Conservation (phyloP, 2,797 vertebrate species). For the Eospalax fontanierii region DNA sequence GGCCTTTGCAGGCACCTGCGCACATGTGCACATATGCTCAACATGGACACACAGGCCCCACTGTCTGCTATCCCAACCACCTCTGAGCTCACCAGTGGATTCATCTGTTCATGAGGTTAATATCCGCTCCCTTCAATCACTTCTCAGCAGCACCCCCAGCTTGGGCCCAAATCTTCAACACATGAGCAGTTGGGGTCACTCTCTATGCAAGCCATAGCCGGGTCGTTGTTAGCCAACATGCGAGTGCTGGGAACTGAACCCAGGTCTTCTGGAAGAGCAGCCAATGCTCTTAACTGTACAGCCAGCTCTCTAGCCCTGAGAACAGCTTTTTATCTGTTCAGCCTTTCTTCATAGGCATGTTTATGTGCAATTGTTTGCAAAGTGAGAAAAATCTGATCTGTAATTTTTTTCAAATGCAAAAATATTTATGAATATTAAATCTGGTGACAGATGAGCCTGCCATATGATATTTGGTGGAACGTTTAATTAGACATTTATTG, state of each 20-base stretch:
- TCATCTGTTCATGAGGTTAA: background rate
- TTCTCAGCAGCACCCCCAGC: background rate
- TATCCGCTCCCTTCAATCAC: background rate
- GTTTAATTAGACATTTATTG: conserved; percentile 70
- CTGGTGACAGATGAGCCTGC: background rate
- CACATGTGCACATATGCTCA: background rate
- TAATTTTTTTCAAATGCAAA: conserved; percentile 58
- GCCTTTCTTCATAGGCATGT: conserved; percentile 19
- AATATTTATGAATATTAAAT: conserved; percentile 63
- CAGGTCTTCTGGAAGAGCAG: too few species aligned
- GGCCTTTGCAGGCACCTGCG: background rate
- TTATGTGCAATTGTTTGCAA: conserved; percentile 45
- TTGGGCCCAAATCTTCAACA: background rate
- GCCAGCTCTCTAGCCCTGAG: too few species aligned
- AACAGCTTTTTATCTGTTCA: background rate
- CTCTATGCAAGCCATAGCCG: background rate
- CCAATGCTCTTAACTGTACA: too few species aligned
- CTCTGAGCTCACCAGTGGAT: background rate
- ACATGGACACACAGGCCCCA: background rate
- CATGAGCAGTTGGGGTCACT: background rate
- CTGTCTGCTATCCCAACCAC: background rate
- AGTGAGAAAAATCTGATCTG: conserved; percentile 50
- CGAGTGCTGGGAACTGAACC: too few species aligned
- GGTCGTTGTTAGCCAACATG: too few species aligned
- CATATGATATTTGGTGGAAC: conserved; percentile 10